A percentile compares a stretch with the other conserved stretches of the same genome.
Evolutionary conservation across 2,888 invertebrate species (phyloP).

Genomic region (Serripes groenlandicus): DNA sequence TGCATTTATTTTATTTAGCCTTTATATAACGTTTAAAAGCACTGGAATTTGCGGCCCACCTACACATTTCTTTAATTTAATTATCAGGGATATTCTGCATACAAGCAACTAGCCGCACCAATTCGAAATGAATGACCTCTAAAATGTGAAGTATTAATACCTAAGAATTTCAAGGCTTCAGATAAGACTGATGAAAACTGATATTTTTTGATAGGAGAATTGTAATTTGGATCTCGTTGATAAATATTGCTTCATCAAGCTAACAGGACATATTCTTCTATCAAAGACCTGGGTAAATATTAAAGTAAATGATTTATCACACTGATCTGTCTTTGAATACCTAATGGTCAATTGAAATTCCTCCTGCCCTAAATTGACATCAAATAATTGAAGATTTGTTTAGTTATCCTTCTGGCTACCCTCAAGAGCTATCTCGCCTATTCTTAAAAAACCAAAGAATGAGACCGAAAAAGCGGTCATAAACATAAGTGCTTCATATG

Average conservation of each 20-base stretch:
- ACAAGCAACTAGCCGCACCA: conserved; percentile 41
- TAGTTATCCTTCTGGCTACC: neutral
- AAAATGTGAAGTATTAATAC: neutral
- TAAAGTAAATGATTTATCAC: neutral
- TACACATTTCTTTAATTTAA: conserved; percentile 31
- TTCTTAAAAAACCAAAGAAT: conserved; percentile 45
- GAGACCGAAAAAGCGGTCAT: conserved; percentile 29
- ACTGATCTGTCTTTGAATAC: conserved; percentile 28
- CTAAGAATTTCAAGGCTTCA: conserved; percentile 7
- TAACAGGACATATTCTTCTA: neutral
- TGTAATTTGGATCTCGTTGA: neutral
- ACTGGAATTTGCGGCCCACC: conserved; percentile 23
- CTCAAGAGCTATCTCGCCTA: conserved; percentile 39
- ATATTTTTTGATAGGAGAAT: conserved; percentile 5
- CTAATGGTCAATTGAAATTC: neutral
- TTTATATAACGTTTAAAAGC: conserved; percentile 26
- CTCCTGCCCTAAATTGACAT: neutral
- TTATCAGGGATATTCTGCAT: conserved; percentile 15
- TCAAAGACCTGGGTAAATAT: neutral
- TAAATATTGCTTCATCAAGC: neutral
- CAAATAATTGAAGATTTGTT: neutral
- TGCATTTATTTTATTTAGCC: neutral
- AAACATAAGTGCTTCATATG: conserved; percentile 36
- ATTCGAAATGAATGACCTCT: conserved; percentile 42
- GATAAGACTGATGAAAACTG: conserved; percentile 44